Evolutionary conservation across 2,888 invertebrate species (phyloP).

Genomic region (Lissocephala sabroskyi): DNA sequence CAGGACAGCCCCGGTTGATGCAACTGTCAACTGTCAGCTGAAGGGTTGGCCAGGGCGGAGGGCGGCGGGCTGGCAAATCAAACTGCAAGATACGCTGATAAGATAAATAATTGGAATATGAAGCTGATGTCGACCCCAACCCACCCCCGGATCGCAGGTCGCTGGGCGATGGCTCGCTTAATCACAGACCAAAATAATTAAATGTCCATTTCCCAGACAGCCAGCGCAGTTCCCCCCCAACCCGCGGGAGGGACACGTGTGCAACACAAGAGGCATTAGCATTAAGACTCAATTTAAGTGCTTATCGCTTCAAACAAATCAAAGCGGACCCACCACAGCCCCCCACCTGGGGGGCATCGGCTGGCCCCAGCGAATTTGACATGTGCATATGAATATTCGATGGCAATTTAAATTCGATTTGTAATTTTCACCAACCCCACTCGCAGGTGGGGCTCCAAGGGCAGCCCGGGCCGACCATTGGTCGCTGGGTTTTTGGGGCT

Average conservation of each 20-base stretch:
- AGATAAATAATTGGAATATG: slow-evolving; percentile 65
- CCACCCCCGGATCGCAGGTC: slow-evolving; percentile 21
- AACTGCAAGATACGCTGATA: slow-evolving; percentile 51
- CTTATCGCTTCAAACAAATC: slow-evolving; percentile 69
- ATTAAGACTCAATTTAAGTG: slow-evolving; percentile 71
- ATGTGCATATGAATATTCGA: too few species aligned
- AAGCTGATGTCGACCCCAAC: slow-evolving; percentile 28
- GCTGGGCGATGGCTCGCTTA: slow-evolving; percentile 32
- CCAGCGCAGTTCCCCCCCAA: neutral
- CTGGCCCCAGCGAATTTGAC: slow-evolving; percentile 9
- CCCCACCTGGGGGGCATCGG: too few species aligned
- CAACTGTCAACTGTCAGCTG: slow-evolving; percentile 62
- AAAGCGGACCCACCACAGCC: slow-evolving; percentile 17
- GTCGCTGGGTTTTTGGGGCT: too few species aligned
- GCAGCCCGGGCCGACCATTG: too few species aligned
- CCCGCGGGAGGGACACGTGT: slow-evolving; percentile 59
- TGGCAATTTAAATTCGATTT: slow-evolving; percentile 11
- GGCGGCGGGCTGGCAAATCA: slow-evolving; percentile 29
- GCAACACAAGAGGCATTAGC: slow-evolving; percentile 67
- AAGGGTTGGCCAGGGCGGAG: slow-evolving; percentile 15
- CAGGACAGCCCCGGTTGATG: too few species aligned
- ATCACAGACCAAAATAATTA: slow-evolving; percentile 69
- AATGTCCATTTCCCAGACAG: slow-evolving; percentile 66
- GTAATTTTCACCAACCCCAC: too few species aligned
- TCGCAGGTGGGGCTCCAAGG: too few species aligned